Evolutionary conservation across 1,140 invertebrate genomes (phyloP), one percentile per base, ranked within the genome.

Genomic region (Drosophila dunni): DNA sequence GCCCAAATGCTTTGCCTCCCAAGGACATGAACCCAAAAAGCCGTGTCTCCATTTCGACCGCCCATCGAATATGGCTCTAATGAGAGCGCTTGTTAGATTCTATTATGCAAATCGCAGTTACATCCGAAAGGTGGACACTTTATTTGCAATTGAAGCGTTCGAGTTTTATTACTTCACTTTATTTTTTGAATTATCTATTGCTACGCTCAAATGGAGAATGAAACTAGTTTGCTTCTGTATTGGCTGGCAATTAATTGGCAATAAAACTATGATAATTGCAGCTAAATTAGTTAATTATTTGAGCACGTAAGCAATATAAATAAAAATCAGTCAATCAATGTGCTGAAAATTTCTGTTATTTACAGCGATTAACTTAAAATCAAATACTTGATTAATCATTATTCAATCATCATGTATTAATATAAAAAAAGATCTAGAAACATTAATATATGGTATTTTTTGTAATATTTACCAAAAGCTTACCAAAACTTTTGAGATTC

Each of bases 1-100:
- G 24, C 24, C 24, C 50, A 8, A 45, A 20, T 56, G 24, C 46
- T 46, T 29, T 56, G 2, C 46, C 46, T n/a, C 11, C 38, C 40
- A 53, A 73, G 70, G 64, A 68, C 56, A 45, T 13, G 46, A 45
- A 17, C 15, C 24, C 29, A 48, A 34, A 40, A 29, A 15, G 7
- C 20, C 20, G 33, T 68, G 13, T 46, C 62, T 53, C 46, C 38
- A 44, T 51, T 36, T n/a, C 33, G 8, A 24, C 24, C 9, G 9
- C 45, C n/a, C 57, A 13, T 29, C 24, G 13, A 40, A 40, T 36
- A 63, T 40, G 24, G 13, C 34, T 50, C 46, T 68, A 51, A 61
- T 34, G 46, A 68, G 36, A 7, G 24, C 58, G 24, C 58, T 69
- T 69, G 66, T 69, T 63, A 63, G 58, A 9, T 56, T 10, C 20